Evolutionary conservation across 2,797 vertebrate species (phyloP), one percentile per base, ranked within the genome.

Genomic region (Urosaurus nigricauda): DNA sequence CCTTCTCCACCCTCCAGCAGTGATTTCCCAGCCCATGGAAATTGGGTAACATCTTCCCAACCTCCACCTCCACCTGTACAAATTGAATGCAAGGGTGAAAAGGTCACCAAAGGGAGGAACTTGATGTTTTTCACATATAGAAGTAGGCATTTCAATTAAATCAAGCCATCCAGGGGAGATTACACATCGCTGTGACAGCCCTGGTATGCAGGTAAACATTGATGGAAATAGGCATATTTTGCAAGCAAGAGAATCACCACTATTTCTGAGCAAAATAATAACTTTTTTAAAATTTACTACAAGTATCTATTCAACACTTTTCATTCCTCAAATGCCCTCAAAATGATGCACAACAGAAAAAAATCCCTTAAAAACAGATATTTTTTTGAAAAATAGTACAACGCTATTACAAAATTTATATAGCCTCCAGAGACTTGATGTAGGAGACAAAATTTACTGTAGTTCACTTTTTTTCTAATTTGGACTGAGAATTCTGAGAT

Each of bases 1-100:
- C 98, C 98, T 92, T 97, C 96, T 8, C 97, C 97, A 16, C 98
- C 98, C 92, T 98, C 98, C 91, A 95, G 90, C 86, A 98, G 97
- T 26, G 98, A 98, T 92, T 96, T 96, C 16, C 98, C 98, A 11
- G 98, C 97, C 94, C 96, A 97, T 12, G 88, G 91, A 70, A 96
- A 87, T 83, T 96, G 92, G 19, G 93, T 93, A 40, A 89, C 60
- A 77, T 97, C 97, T 90, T 94, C 97, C 98, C 98, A 98, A 88
- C 98, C 97, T 37, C 98, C 98, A 70, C 98, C 98, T 95, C 98
- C 98, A 91, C 96, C 96, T 96, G 92, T 53, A 70, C 43, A 90
- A 35, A 58, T 24, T 5, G 84, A 84, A 51, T 0, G 60, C 73
- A 35, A 91, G 32, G 29, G 37, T 78, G 4, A 47, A 43, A n/a